phyloP scores from a whole-genome alignment of 2,797 vertebrate species.

The Tiaroga cobitis region DNA sequence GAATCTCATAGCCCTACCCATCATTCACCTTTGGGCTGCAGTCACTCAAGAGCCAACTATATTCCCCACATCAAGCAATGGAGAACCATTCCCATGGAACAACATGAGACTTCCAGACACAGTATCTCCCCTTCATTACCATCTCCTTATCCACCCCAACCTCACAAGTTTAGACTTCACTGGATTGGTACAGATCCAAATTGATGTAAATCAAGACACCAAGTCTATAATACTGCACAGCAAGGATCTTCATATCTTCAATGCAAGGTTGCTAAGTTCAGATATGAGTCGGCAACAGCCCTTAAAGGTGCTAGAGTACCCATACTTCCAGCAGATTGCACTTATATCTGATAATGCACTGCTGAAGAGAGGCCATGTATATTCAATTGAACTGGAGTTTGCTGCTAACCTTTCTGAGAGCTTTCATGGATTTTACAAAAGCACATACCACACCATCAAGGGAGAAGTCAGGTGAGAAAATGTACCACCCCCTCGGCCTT shows the following conservation, averaged over 20 bases:
- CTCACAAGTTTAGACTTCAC: conserved; percentile 83
- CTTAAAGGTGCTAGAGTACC: conserved; percentile 79
- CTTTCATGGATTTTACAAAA: conserved; percentile 90
- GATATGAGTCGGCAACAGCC: conserved; percentile 47
- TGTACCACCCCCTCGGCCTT: too few species aligned
- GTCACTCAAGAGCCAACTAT: conserved; percentile 62
- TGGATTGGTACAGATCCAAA: conserved; percentile 77
- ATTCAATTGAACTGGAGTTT: conserved; percentile 80
- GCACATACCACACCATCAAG: conserved; percentile 83
- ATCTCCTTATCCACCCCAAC: conserved; percentile 88
- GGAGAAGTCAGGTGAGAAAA: conserved; percentile 83
- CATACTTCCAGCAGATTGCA: conserved; percentile 82
- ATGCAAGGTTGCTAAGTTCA: conserved; percentile 69
- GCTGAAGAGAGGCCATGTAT: conserved; percentile 74
- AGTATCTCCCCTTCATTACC: conserved; percentile 81
- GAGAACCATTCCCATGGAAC: conserved; percentile 83
- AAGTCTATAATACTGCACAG: conserved; percentile 81
- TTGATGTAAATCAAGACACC: conserved; percentile 77
- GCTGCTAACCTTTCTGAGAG: conserved; percentile 84
- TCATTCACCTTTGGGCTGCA: conserved; percentile 59
- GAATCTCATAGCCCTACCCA: conserved; percentile 49
- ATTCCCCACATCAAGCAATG: conserved; percentile 68
- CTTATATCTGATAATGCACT: conserved; percentile 71
- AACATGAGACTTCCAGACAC: conserved; percentile 82
- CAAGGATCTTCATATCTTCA: conserved; percentile 77